Evolutionary conservation across 2,888 invertebrate genomes (phyloP).

Genomic region (Tholera decimalis): DNA sequence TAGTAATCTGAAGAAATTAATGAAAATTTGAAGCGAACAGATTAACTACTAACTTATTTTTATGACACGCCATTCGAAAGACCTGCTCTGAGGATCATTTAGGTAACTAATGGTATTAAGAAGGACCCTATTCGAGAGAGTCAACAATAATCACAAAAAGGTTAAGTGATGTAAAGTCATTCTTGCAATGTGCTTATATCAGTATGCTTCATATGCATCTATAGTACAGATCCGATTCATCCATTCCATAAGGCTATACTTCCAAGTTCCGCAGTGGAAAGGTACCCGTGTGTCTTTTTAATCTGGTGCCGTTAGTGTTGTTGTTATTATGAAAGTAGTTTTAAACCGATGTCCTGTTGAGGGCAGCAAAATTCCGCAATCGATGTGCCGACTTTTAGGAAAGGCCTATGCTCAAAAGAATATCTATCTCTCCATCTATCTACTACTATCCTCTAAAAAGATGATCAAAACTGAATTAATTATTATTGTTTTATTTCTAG

Average conservation of each 20-base stretch:
- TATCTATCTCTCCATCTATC: too few relatives aligned
- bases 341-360: not conserved
- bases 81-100: not conserved
- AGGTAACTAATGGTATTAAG: not conserved
- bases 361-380: not conserved
- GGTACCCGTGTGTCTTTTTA: not conserved
- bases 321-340: too few relatives aligned
- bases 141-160: not conserved
- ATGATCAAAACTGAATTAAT: conserved; percentile 14
- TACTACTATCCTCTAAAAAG: not conserved
- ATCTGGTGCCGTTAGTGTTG: too few relatives aligned
- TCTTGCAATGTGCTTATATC: not conserved
- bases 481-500: conserved; percentile 32
- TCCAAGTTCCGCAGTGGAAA: not conserved
- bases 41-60: not conserved
- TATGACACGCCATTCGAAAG: not conserved
- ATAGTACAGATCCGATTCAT: not conserved
- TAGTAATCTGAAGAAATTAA: not conserved
- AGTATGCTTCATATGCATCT: too few relatives aligned
- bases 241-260: not conserved
- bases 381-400: not conserved
- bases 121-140: not conserved
- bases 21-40: not conserved
- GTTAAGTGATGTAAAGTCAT: not conserved
- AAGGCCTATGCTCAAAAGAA: not conserved